Conservation (phyloP, 2,888 invertebrate species). For the Lapara coniferarum region DNA sequence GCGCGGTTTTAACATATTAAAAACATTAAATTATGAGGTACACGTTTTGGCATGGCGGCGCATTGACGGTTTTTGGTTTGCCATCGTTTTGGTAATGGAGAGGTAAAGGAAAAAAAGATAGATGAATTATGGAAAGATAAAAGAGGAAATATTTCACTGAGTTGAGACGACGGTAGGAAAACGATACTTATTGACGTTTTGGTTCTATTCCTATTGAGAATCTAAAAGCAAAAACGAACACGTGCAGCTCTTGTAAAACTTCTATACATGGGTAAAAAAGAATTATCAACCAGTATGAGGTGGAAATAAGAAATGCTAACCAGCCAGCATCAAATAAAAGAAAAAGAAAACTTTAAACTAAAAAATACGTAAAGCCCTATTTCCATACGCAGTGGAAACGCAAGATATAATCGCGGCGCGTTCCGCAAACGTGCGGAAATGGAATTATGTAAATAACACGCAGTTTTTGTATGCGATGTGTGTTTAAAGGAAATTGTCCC, state of each 20-base stretch:
- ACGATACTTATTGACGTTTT: not conserved
- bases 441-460: conserved; percentile 9
- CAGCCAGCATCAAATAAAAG: not conserved
- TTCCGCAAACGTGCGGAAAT: conserved; percentile 1
- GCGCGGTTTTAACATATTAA: conserved; percentile 9
- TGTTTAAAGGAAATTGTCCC: not conserved
- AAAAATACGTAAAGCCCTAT: not conserved
- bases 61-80: not conserved
- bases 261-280: no score
- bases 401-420: conserved; percentile 6
- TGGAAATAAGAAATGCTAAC: not conserved
- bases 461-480: conserved; percentile 1
- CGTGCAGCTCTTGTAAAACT: not conserved
- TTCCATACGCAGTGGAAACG: conserved; percentile 4
- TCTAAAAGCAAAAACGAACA: not conserved
- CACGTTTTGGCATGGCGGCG: not conserved
- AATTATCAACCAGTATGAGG: no score
- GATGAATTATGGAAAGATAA: no score
- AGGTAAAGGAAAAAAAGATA: no score
- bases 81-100: no score
- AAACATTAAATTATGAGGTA: conserved; percentile 13
- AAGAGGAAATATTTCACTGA: no score
- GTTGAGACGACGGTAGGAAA: no score
- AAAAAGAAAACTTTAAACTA: not conserved
- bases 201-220: not conserved